Percentiles rank a stretch among this genome's conserved stretches.
Conservation (phyloP, 1,140 invertebrate genomes). For the Musca domestica region DNA sequence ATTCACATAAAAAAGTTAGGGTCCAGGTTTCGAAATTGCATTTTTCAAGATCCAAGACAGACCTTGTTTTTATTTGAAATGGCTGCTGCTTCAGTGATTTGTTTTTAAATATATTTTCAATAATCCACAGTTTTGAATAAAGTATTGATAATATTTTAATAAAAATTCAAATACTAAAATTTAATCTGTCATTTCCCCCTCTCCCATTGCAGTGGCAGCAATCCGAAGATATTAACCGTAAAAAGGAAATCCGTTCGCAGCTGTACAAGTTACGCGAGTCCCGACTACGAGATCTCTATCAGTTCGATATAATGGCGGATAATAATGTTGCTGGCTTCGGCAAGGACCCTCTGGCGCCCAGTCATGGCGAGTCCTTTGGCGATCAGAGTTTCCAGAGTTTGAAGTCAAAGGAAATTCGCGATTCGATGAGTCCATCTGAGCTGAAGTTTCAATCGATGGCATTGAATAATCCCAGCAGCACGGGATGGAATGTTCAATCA, state of each 20-base stretch:
- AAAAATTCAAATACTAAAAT: too few species aligned
- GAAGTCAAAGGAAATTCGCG: conserved; percentile 73
- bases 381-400: conserved; percentile 73
- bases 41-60: too few species aligned
- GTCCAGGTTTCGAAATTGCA: too few species aligned
- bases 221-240: conserved; percentile 78
- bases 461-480: conserved; percentile 43
- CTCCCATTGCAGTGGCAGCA: conserved; percentile 71
- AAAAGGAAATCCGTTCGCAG: conserved; percentile 80
- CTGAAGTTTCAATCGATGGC: conserved; percentile 49
- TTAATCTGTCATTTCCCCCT: not conserved
- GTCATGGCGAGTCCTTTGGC: conserved; percentile 66
- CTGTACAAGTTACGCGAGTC: conserved; percentile 79
- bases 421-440: conserved; percentile 69
- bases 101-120: too few species aligned
- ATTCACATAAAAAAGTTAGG: too few species aligned
- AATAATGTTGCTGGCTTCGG: conserved; percentile 36
- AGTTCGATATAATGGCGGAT: conserved; percentile 56
- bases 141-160: too few species aligned
- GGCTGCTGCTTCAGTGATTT: too few species aligned
- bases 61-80: too few species aligned
- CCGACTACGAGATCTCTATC: conserved; percentile 69
- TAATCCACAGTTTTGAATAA: too few species aligned
- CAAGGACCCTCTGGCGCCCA: conserved; percentile 54
- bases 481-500: conserved; percentile 56